Evolutionary conservation across 2,888 invertebrate species (phyloP).

Genomic region (Lampropteryx suffumata): DNA sequence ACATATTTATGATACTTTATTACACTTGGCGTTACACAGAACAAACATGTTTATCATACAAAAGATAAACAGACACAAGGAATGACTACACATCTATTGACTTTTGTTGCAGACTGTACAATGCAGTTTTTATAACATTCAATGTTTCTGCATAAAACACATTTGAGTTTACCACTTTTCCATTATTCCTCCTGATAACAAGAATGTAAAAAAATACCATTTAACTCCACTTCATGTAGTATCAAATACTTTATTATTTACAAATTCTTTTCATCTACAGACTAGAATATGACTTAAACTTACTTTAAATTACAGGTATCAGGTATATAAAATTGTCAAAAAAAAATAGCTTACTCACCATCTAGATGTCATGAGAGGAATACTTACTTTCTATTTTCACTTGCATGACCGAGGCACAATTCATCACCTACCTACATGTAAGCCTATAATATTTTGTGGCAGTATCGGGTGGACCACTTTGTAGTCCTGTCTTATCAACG

Average conservation of each 20-base stretch:
- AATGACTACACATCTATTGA: neutral
- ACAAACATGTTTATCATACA: no score
- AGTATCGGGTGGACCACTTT: slow-evolving; percentile 25
- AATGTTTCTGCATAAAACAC: slow-evolving; percentile 4
- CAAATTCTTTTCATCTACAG: slow-evolving; percentile 12
- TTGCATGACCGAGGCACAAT: slow-evolving; percentile 46
- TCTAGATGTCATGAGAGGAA: slow-evolving; percentile 42
- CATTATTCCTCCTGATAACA: slow-evolving; percentile 25
- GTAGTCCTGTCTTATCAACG: slow-evolving; percentile 49
- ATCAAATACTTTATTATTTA: slow-evolving; percentile 24
- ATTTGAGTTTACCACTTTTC: slow-evolving; percentile 4
- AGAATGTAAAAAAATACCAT: slow-evolving; percentile 23
- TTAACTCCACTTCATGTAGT: slow-evolving; percentile 16
- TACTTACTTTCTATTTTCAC: slow-evolving; percentile 66
- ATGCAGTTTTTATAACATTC: slow-evolving; percentile 10
- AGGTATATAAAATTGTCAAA: slow-evolving; percentile 21
- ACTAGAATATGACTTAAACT: slow-evolving; percentile 28
- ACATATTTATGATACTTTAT: no score
- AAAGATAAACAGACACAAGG: neutral
- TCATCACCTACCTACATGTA: slow-evolving; percentile 38
- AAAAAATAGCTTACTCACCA: slow-evolving; percentile 49
- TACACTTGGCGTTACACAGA: no score
- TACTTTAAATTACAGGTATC: slow-evolving; percentile 21
- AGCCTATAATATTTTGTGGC: slow-evolving; percentile 37
- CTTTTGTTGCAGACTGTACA: slow-evolving; percentile 10